Evolutionary conservation across 1,140 invertebrate species (phyloP).

Genomic region (Ganaspis sp.): DNA sequence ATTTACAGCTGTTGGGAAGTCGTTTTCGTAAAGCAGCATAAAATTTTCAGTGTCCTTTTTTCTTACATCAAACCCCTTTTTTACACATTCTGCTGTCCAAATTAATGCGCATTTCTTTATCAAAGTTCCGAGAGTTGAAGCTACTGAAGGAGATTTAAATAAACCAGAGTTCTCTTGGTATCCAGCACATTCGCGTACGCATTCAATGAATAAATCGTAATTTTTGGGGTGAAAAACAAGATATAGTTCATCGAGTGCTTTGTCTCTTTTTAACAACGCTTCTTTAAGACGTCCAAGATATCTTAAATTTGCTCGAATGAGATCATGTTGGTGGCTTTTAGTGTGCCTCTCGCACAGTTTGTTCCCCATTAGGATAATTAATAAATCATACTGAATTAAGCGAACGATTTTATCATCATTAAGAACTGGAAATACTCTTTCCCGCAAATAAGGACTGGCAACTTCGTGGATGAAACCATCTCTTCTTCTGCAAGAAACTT

Average conservation of each 20-base stretch:
- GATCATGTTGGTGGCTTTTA: slow-evolving; percentile 42
- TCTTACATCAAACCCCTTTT: slow-evolving; percentile 32
- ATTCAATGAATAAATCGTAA: slow-evolving; percentile 7
- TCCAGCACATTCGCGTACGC: slow-evolving; percentile 7
- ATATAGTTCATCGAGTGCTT: slow-evolving; percentile 24
- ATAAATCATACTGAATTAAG: slow-evolving; percentile 36
- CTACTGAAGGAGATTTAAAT: slow-evolving; percentile 33
- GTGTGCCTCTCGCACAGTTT: background rate
- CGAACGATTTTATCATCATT: slow-evolving; percentile 39
- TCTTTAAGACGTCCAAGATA: slow-evolving; percentile 33
- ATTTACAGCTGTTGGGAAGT: slow-evolving; percentile 39
- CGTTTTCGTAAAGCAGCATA: slow-evolving; percentile 32
- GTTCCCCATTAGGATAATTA: slow-evolving; percentile 37
- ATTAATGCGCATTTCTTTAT: slow-evolving; percentile 33
- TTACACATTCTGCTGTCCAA: slow-evolving; percentile 29
- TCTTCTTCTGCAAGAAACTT: slow-evolving; percentile 21
- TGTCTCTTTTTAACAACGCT: slow-evolving; percentile 14
- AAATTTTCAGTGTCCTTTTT: slow-evolving; percentile 38
- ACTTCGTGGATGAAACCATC: slow-evolving; percentile 21
- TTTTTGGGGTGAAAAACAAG: slow-evolving; percentile 23
- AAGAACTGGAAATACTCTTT: slow-evolving; percentile 36
- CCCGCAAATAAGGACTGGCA: slow-evolving; percentile 5
- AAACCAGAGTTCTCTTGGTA: slow-evolving; percentile 23
- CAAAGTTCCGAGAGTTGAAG: slow-evolving; percentile 34
- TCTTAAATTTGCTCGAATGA: slow-evolving; percentile 40